Conservation (phyloP, 2,888 invertebrate genomes). For the Rhagophthalmus giganteus region DNA sequence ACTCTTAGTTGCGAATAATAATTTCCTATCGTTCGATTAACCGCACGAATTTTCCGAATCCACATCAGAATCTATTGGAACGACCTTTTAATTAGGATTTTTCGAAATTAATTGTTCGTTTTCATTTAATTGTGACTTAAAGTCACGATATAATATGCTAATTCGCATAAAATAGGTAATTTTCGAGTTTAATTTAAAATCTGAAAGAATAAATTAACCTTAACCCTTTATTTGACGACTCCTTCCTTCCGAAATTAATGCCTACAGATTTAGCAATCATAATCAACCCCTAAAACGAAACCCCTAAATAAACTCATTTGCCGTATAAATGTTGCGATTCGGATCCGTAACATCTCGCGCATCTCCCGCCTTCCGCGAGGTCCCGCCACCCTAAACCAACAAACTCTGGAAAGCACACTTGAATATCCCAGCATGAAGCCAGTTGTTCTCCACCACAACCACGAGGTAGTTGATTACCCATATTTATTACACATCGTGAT, state of each 20-base stretch:
- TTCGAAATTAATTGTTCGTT: too few relatives aligned
- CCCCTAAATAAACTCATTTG: slow-evolving; percentile 27
- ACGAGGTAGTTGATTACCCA: slow-evolving; percentile 34
- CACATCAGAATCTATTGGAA: too few relatives aligned
- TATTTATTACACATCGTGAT: slow-evolving; percentile 6
- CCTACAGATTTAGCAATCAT: slow-evolving; percentile 9
- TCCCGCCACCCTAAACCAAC: slow-evolving; percentile 36
- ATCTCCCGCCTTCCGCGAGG: slow-evolving; percentile 30
- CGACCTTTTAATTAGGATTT: too few relatives aligned
- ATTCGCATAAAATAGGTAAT: too few relatives aligned
- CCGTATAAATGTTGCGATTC: slow-evolving; percentile 23
- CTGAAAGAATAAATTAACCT: neutral
- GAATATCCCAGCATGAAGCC: slow-evolving; percentile 35
- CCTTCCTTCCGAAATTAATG: slow-evolving; percentile 1
- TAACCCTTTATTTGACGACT: neutral
- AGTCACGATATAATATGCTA: too few relatives aligned
- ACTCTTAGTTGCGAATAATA: neutral
- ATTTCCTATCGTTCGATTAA: too few relatives aligned
- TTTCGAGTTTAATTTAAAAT: too few relatives aligned
- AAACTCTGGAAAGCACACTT: slow-evolving; percentile 33
- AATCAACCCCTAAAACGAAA: slow-evolving; percentile 20
- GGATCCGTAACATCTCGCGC: slow-evolving; percentile 31
- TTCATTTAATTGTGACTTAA: too few relatives aligned
- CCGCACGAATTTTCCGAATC: too few relatives aligned
- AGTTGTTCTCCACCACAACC: slow-evolving; percentile 38